phyloP scores from a whole-genome alignment of 2,113 vertebrate genomes.

The Aldabrachelys gigantea region DNA sequence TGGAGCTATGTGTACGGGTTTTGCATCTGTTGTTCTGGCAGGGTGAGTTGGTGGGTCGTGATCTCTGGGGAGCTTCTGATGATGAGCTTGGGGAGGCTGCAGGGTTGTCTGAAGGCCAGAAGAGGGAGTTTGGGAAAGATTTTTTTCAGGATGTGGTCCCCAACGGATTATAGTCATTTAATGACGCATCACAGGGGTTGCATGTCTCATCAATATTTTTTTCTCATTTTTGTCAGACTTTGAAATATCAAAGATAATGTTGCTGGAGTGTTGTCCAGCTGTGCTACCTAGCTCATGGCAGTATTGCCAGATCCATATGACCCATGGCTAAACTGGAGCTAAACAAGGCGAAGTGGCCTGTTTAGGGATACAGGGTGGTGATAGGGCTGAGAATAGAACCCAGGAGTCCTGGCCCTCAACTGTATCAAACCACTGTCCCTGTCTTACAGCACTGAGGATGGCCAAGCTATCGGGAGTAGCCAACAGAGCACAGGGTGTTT shows the following conservation, averaged over 20 bases:
- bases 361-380: neutral
- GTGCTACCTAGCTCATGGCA: fast-evolving
- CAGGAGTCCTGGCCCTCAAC: neutral
- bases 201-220: neutral
- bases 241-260: neutral
- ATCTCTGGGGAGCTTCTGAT: neutral
- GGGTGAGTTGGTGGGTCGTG: neutral
- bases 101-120: too few species aligned
- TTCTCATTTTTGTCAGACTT: neutral
- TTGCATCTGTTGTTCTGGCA: neutral
- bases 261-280: fast-evolving
- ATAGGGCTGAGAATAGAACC: fast-evolving
- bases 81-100: neutral
- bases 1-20: neutral
- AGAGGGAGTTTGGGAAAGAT: neutral
- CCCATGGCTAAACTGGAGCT: neutral
- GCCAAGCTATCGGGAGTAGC: neutral
- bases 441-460: neutral
- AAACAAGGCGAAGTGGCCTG: neutral
- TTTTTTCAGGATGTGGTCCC: neutral
- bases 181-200: neutral
- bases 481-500: neutral
- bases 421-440: neutral
- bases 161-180: neutral
- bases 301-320: fast-evolving